Evolutionary conservation across 2,888 invertebrate species (phyloP).

Genomic region (Zelleria hepariella): DNA sequence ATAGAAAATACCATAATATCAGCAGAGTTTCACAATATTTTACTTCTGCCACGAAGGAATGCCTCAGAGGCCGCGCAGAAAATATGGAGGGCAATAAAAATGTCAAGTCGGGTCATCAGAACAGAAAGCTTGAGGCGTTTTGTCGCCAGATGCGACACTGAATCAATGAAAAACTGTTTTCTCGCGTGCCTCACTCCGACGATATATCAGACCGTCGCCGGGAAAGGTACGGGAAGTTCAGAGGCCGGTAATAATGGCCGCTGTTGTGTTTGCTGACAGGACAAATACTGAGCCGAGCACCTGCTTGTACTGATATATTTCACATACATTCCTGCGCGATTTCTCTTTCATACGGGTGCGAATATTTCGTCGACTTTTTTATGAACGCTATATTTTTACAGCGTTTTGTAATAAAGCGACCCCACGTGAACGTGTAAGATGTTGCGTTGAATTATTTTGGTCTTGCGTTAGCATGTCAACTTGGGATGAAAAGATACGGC

Average conservation of each 20-base stretch:
- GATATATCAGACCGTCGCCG: slow-evolving; percentile 37
- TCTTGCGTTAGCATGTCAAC: too few relatives aligned
- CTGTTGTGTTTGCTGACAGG: slow-evolving; percentile 43
- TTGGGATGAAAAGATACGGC: too few relatives aligned
- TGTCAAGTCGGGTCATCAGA: slow-evolving; percentile 72
- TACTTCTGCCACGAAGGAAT: slow-evolving; percentile 50
- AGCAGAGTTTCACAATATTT: slow-evolving; percentile 63
- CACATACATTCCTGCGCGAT: neutral
- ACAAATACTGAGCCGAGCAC: slow-evolving; percentile 48
- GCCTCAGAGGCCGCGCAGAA: slow-evolving; percentile 58
- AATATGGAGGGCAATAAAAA: slow-evolving; percentile 70
- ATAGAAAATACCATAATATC: slow-evolving; percentile 53
- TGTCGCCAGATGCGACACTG: slow-evolving; percentile 68
- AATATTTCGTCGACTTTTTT: neutral
- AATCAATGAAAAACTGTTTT: slow-evolving; percentile 71
- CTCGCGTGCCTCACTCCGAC: slow-evolving; percentile 55
- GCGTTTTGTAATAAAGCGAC: neutral
- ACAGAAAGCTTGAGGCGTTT: slow-evolving; percentile 66
- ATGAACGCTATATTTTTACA: neutral
- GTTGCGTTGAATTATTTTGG: too few relatives aligned
- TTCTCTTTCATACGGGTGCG: neutral
- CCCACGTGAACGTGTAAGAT: too few relatives aligned
- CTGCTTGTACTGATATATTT: slow-evolving; percentile 40
- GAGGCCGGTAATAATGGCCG: slow-evolving; percentile 36
- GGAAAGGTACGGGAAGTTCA: neutral